Percentiles rank a stretch among this genome's conserved stretches.
phyloP scores from a whole-genome alignment of 2,888 invertebrate genomes.

The Agrochola macilenta region DNA sequence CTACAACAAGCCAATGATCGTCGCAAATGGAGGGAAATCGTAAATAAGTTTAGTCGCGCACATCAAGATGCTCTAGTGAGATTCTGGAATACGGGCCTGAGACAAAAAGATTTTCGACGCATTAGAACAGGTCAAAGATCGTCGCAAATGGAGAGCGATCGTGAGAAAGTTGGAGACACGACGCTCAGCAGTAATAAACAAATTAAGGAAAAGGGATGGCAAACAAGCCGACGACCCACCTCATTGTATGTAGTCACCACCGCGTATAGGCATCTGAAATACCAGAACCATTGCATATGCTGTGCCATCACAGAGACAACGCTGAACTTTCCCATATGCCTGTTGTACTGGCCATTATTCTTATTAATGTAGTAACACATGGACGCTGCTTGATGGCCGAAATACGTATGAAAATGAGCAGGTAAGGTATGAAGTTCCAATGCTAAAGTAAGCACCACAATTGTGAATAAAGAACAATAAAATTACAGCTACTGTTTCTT shows the following conservation, averaged over 20 bases:
- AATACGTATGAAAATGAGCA: not conserved
- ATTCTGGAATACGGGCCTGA: too few species aligned
- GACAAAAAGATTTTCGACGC: too few species aligned
- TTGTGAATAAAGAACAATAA: slow-evolving; percentile 2
- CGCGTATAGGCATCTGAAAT: not conserved
- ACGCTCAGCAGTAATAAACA: too few species aligned
- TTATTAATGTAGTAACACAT: not conserved
- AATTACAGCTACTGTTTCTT: not conserved
- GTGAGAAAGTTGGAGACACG: too few species aligned
- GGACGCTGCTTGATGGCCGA: not conserved
- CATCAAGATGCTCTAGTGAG: too few species aligned
- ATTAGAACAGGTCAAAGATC: too few species aligned
- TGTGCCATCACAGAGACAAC: not conserved
- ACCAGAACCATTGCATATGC: not conserved
- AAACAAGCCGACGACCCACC: not conserved
- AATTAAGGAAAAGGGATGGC: too few species aligned
- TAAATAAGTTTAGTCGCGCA: too few species aligned
- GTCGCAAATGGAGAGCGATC: too few species aligned
- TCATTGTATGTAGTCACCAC: slow-evolving; percentile 1
- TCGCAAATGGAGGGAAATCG: too few species aligned
- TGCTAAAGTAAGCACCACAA: not conserved
- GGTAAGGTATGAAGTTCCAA: not conserved
- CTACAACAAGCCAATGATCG: too few species aligned
- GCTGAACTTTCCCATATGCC: not conserved
- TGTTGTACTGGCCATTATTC: not conserved